Base-by-base conservation (phyloP, 2,888 invertebrate genomes). In the Torymus texanus region DNA sequence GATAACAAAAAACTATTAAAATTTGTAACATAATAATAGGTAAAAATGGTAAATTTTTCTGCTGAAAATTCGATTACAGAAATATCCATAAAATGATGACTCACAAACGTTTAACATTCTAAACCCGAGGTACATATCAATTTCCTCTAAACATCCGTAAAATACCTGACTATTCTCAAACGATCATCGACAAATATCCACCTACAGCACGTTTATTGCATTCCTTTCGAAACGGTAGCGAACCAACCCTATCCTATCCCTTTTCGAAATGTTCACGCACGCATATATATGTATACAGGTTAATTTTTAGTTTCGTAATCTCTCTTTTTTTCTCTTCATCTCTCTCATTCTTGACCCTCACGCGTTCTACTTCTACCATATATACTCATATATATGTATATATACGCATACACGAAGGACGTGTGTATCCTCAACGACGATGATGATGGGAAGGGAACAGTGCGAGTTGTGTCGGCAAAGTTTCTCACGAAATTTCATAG, bases 401-500 rank as follows among this genome's bases (percentile, higher is more conserved):
- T 63, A 50, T 41, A 56, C 29, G 29, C 29, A 29, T 29, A 5
- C 2, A 5, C 29, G 29, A 29, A 29, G 29, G 29, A 29, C 5
- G 29, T 29, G 2, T 29, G 29, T 29, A 29, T 29, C 29, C 29
- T 5, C 3, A 3, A 24, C 29, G 29, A 21, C 16, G 61, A 58
- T 14, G 59, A 61, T 71, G 62, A 68, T 78, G 78, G 73, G 78
- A 78, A 78, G 62, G 61, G 66, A 73, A 61, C 58, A n/a, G 18
- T 12, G 65, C 21, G 16, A 58, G 70, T 63, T 55, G 58, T 12
- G 50, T 13, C 29, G 3, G 4, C 29, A n/a, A 29, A 2, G 68
- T 73, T 78, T 78, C 78, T 79, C 78, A 79, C 74, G 78, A 79
- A 70, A 74, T 74, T 70, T 79, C 70, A 29, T 65, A 74, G 78